These are phyloP conservation scores for Rhinophrynus dorsalis DNA, from an alignment of 2,797 vertebrate species.

Conservation along the genomic window DNA sequence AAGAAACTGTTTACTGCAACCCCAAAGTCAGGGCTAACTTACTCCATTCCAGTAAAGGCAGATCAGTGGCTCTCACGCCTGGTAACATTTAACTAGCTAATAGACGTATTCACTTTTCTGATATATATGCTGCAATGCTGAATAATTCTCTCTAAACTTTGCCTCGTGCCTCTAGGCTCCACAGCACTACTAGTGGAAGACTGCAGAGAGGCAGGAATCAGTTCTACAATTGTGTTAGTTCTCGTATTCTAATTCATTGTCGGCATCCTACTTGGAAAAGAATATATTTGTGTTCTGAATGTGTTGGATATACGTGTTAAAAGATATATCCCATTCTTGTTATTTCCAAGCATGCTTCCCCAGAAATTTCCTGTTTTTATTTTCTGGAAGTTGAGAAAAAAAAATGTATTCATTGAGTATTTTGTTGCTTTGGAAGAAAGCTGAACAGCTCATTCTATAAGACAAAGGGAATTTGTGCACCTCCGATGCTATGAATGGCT, in stretches of 20 bases:
- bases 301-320: constrained; percentile 56
- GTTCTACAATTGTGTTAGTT: no score
- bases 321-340: constrained; percentile 65
- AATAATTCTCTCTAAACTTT: no score
- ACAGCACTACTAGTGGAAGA: no score
- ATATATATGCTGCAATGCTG: no score
- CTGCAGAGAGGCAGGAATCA: no score
- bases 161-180: no score
- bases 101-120: no score
- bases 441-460: constrained; percentile 63
- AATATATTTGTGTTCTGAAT: constrained; percentile 55
- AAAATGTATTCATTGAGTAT: constrained; percentile 71
- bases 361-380: constrained; percentile 78
- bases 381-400: constrained; percentile 17
- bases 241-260: neutral
- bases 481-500: constrained; percentile 78
- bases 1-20: no score
- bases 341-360: constrained; percentile 69
- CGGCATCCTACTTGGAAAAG: constrained; percentile 55
- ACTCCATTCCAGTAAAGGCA: no score
- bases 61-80: no score
- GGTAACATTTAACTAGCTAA: no score
- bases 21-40: no score
- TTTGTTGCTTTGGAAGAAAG: constrained; percentile 73
- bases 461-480: constrained; percentile 69